Base-by-base conservation (phyloP, 2,113 vertebrate genomes). In the Rhinichthys klamathensis region DNA sequence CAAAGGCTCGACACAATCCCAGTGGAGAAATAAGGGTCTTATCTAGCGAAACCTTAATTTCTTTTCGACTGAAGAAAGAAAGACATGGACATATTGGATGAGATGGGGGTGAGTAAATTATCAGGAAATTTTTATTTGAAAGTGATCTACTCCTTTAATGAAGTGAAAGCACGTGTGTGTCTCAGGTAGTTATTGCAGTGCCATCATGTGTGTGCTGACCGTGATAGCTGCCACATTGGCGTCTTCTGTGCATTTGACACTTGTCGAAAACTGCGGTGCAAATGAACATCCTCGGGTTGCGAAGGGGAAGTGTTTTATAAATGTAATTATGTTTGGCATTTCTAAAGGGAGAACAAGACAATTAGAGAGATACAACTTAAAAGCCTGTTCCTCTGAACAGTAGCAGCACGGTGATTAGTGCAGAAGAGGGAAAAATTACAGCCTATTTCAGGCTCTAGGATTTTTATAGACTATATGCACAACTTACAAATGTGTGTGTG, bases 251-350 rank as follows among this genome's bases (percentile, higher is more conserved):
- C 13, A 61, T 80, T 63, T 41, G 35, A 61, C 35, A 61, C 58
- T 80, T 80, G 77, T 13, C 21, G 35, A 80, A 78, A 8, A 38
- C 30, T 11, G 18, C 51, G 35, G 18, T 58, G 77, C 23, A 41
- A 73, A 73, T 27, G 23, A 56, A 58, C 51, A 21, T 58, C 60
- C 32, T 44, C 30, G 9, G 58, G 56, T 61, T 15, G 58, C 0
- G 11, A 10, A 46, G 11, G 30, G 12, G 49, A 72, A 56, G 30
- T 56, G 65, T 54, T 54, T 69, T 76, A 51, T 44, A 67, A 21
- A 72, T 72, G 80, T 72, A 82, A 82, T 82, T 82, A 82, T 38
- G 46, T 35, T 56, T 63, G 80, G 65, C 65, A 56, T 82, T 70
- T 72, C 65, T 60, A 41, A 83, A 73, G 51, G 25, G 81, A 56